phyloP scores from a whole-genome alignment of 2,888 invertebrate species.

The Hermaeophaga mercurialis region DNA sequence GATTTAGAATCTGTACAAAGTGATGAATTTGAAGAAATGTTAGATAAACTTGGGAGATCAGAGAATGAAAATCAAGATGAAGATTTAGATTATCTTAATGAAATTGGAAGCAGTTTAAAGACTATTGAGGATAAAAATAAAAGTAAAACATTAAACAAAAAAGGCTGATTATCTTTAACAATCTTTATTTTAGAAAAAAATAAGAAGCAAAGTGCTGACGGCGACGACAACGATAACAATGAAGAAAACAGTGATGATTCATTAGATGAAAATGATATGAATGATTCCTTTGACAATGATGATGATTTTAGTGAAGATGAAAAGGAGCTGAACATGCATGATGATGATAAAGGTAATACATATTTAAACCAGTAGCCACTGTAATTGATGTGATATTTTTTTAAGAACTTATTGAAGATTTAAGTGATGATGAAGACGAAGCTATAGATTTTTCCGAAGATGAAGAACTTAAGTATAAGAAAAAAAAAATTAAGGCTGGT shows the following conservation, averaged over 20 bases:
- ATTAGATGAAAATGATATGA: conserved; percentile 49
- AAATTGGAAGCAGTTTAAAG: conserved; percentile 61
- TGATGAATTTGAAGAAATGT: conserved; percentile 75
- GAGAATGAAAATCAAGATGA: conserved; percentile 56
- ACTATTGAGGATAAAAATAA: conserved; percentile 38
- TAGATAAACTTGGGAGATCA: conserved; percentile 62
- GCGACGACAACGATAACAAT: too few relatives aligned
- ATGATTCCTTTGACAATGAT: conserved; percentile 47
- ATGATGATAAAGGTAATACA: conserved; percentile 53
- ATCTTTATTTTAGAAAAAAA: neutral
- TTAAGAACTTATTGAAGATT: conserved; percentile 46
- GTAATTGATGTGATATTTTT: too few relatives aligned
- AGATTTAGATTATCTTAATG: conserved; percentile 71
- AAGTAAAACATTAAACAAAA: conserved; percentile 16
- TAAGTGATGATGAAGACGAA: conserved; percentile 53
- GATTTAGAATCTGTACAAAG: conserved; percentile 76
- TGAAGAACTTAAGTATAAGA: conserved; percentile 28
- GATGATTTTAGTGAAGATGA: conserved; percentile 34
- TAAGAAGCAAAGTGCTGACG: neutral
- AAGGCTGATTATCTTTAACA: neutral
- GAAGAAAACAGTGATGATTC: conserved; percentile 30
- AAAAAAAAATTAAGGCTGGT: too few relatives aligned
- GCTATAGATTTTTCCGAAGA: conserved; percentile 56
- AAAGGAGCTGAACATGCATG: conserved; percentile 52
- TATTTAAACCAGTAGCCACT: neutral